Percentiles rank a stretch among this genome's conserved stretches.
Evolutionary conservation across 2,888 invertebrate species (phyloP).

Genomic region (Chloroclystis v-ata): DNA sequence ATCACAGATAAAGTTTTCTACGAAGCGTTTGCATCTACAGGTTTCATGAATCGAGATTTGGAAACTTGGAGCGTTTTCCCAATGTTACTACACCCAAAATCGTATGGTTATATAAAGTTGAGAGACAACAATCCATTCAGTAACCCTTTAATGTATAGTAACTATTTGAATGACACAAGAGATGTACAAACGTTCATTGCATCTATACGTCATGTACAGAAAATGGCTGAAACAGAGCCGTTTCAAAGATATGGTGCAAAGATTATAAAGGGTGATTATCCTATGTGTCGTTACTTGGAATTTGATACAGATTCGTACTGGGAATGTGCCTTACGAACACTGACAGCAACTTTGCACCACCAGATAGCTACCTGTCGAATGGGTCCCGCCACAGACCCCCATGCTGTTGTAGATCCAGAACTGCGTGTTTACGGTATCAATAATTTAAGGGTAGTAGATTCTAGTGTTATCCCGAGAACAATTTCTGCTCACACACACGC

Average conservation of each 20-base stretch:
- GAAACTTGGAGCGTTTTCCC: slow-evolving; percentile 81
- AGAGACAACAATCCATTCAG: slow-evolving; percentile 84
- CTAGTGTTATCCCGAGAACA: slow-evolving; percentile 82
- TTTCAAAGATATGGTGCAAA: slow-evolving; percentile 78
- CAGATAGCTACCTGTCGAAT: slow-evolving; percentile 84
- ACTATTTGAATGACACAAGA: slow-evolving; percentile 83
- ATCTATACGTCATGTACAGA: slow-evolving; percentile 80
- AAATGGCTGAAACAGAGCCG: slow-evolving; percentile 76
- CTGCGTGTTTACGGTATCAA: slow-evolving; percentile 80
- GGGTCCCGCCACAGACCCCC: slow-evolving; percentile 80
- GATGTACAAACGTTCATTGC: slow-evolving; percentile 80
- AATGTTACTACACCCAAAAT: slow-evolving; percentile 86
- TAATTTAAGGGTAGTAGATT: slow-evolving; percentile 81
- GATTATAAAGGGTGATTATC: slow-evolving; percentile 70
- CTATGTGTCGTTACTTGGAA: slow-evolving; percentile 65
- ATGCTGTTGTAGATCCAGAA: slow-evolving; percentile 81
- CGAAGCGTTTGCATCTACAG: slow-evolving; percentile 74
- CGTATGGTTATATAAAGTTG: slow-evolving; percentile 83
- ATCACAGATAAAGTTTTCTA: slow-evolving; percentile 76
- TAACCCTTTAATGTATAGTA: slow-evolving; percentile 87
- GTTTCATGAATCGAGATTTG: slow-evolving; percentile 40
- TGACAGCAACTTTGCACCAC: slow-evolving; percentile 81
- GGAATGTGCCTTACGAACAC: slow-evolving; percentile 81
- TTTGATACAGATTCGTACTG: slow-evolving; percentile 83
- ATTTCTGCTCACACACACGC: slow-evolving; percentile 83